phyloP scores from a whole-genome alignment of 2,797 vertebrate species.

The Chiloscyllium punctatum region DNA sequence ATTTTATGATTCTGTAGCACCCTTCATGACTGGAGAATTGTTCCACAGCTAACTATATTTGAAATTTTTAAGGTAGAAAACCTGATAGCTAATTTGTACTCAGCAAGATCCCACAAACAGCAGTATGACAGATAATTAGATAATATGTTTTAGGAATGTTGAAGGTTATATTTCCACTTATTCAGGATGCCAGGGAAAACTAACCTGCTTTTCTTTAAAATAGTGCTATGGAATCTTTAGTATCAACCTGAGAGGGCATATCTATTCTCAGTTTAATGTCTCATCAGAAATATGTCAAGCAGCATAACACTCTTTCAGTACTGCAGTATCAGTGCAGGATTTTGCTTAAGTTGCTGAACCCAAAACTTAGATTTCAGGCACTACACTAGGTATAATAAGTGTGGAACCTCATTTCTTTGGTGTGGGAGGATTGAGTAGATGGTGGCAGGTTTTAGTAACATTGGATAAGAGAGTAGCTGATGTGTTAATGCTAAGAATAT shows the following conservation, averaged over 20 bases:
- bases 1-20: too few relatives aligned
- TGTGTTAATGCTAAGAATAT: background rate
- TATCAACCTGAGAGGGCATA: background rate
- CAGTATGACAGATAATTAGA: background rate
- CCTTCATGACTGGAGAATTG: background rate
- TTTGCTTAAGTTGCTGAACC: background rate
- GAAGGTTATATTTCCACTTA: background rate
- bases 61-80: background rate
- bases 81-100: background rate
- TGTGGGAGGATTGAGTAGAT: background rate
- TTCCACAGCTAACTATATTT: background rate
- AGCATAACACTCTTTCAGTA: background rate
- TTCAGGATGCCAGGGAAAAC: background rate
- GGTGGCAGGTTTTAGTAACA: too few relatives aligned
- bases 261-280: background rate
- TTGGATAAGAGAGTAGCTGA: too few relatives aligned
- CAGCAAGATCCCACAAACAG: background rate
- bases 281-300: background rate
- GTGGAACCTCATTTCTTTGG: background rate
- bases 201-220: background rate
- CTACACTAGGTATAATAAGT: background rate
- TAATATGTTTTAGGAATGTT: background rate
- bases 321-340: background rate
- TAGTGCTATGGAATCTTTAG: background rate
- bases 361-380: background rate